Evolutionary conservation across 2,797 vertebrate genomes (phyloP), one percentile per base, ranked within the genome.

Genomic region (Fratercula arctica): DNA sequence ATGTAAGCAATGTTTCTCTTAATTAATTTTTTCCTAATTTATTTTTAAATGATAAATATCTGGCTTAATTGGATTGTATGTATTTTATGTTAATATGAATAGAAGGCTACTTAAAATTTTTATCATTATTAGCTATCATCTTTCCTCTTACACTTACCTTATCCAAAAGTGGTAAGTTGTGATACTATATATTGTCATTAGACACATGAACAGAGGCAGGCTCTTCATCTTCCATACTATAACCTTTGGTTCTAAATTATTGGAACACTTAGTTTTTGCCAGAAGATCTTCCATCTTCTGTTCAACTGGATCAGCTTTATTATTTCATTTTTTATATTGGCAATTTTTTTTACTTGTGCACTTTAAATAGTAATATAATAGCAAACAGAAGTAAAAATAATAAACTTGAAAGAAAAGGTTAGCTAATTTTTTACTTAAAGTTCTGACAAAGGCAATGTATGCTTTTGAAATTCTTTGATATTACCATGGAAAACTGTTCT

Each of bases 1-100:
- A 99, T 13, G 99, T 99, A 98, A 99, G 99, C 97, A 43, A 61
- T 14, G 11, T 13, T 91, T 84, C 51, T 54, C 29, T 61, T 50
- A 48, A 51, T 82, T 76, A 37, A 11, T 53, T 79, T 76, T 76
- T 72, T 57, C 46, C 18, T 54, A 20, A 4, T 15, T 53, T 64
- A n/a, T 48, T 51, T 26, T 77, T 57, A 37, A 59, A 35, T 69
- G 19, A 51, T 69, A 78, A 51, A 41, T 48, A 9, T 63, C 53
- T 89, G 16, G 11, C 10, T 90, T 87, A 64, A 76, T 56, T 76
- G 51, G 23, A 74, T 26, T 61, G 29, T 64, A 17, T 79, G n/a
- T 77, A 54, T 41, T 81, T 89, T 80, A 87, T 78, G 92, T 83
- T 61, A 87, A 35, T 50, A 35, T 19, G 9, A 89, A 77, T 35